Conservation (phyloP, 1,140 invertebrate species). For the Zaprionus kolodkinae region DNA sequence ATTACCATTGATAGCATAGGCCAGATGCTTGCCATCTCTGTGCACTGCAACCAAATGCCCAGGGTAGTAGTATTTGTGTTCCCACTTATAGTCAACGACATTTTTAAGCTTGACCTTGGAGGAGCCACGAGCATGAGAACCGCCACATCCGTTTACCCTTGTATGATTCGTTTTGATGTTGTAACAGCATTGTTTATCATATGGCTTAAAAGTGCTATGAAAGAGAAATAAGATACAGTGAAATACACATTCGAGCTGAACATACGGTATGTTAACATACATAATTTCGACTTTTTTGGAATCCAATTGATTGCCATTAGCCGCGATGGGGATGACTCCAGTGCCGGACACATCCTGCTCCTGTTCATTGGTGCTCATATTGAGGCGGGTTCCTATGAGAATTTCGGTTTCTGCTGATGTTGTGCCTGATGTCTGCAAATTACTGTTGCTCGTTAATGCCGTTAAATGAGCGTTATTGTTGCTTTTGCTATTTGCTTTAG, state of each 20-base stretch:
- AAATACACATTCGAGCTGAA: too few species aligned
- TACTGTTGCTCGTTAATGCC: slow-evolving; percentile 51
- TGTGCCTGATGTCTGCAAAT: slow-evolving; percentile 42
- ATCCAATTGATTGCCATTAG: slow-evolving; percentile 62
- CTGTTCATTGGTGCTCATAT: slow-evolving; percentile 62
- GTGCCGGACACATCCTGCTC: slow-evolving; percentile 35
- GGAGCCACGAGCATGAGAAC: slow-evolving; percentile 90
- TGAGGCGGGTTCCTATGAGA: slow-evolving; percentile 42
- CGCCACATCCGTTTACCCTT: slow-evolving; percentile 88
- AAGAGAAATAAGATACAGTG: not conserved
- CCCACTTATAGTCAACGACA: slow-evolving; percentile 97
- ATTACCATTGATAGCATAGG: slow-evolving; percentile 95
- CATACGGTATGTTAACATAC: slow-evolving; percentile 14
- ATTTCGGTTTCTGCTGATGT: slow-evolving; percentile 3
- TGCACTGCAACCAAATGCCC: slow-evolving; percentile 96
- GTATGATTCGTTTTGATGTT: slow-evolving; percentile 89
- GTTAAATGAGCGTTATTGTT: slow-evolving; percentile 40
- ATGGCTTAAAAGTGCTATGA: slow-evolving; percentile 86
- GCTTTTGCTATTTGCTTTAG: slow-evolving; percentile 25
- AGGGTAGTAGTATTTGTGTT: slow-evolving; percentile 92
- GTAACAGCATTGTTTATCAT: slow-evolving; percentile 89
- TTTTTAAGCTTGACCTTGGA: slow-evolving; percentile 96
- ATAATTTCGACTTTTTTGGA: slow-evolving; percentile 63
- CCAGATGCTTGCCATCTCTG: slow-evolving; percentile 92
- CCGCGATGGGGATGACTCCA: slow-evolving; percentile 31